Evolutionary conservation across 1,140 invertebrate species (phyloP), one percentile per base, ranked within the genome.

Genomic region (Magallana angulata): DNA sequence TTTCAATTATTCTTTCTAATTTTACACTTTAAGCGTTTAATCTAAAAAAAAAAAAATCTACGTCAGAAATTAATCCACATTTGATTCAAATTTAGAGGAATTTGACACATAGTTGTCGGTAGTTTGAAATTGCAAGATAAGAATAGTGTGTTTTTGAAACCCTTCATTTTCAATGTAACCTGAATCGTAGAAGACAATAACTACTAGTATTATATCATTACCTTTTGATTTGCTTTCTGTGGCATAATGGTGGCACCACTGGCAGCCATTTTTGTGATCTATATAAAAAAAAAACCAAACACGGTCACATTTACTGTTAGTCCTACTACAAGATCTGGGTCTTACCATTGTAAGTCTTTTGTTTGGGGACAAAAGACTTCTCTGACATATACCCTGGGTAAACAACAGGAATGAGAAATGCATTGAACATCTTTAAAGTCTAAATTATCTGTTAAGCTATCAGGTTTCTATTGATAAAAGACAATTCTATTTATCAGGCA

Each of bases 251-350:
- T 59, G 58, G 48, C 81, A 30, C 56, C 30, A 57, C n/a, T 82
- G n/a, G 81, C 81, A 18, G 81, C 56, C 58, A 60, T 58, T 83
- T 71, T 83, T 18, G 0, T 48, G 36, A 83, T 48, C 24, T 14
- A 60, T 83, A 5, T 11, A 57, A 57, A 85, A 57, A 57, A 8
- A 56, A 36, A 64, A 59, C 30, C 71, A 16, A 68, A 36, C 24
- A 85, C 48, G 85, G 62, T 56, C 57, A 62, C 36, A 88, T 36
- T 58, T 30, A 80, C n/a, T 56, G 7, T 30, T 12, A 18, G 36
- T 14, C 56, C 36, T 48, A 36, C 36, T 36, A 5, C 9, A 30
- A 62, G 16, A 71, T 36, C 7, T 12, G 24, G 68, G 68, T 71
- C 68, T 30, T 7, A 24, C 12, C 7, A 30, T 11, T 68, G 24